Evolutionary conservation across 2,113 vertebrate species (phyloP), one percentile per base, ranked within the genome.

Genomic region (Ondatra zibethicus): DNA sequence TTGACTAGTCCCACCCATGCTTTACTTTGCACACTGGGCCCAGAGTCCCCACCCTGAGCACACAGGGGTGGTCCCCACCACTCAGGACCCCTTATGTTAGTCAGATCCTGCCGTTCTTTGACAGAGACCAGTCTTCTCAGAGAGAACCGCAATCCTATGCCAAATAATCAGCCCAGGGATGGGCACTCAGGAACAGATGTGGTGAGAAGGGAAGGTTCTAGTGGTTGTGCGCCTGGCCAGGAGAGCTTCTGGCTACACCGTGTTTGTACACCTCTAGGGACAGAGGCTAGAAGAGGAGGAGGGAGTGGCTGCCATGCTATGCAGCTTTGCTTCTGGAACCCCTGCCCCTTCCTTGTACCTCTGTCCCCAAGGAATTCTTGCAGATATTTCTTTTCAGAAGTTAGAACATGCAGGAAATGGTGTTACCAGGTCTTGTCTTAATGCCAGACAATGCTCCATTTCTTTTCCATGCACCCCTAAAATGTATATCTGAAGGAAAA

Each of bases 51-150:
- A 33, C 65, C 2, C 2, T 42, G 70, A 42, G 50, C 4, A 42
- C 55, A 33, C 5, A 4, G 3, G 13, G 63, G 45, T 25, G n/a
- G 36, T 25, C 6, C 27, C 42, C 10, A 3, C 36, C 3, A 0
- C 16, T 61, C n/a, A 21, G 21, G 7, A 17, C 2, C 45, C 45
- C 13, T 6, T 1, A 12, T 33, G 23, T 42, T 50, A 10, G 39
- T 61, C 66, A 87, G 36, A 93, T 86, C 96, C 91, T 94, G 96
- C 25, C n/a, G 90, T 36, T 21, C 97, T 94, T 92, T 7, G 36
- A 13, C 50, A 36, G 76, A 91, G 25, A 25, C 70, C 33, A 4
- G 4, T 3, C 19, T 17, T 10, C 14, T 4, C 36, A 4, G 70
- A 42, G 66, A 63, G 63, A 39, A 17, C 45, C 31, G 58, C 77